A percentile compares a stretch with the other conserved stretches of the same genome.
Evolutionary conservation across 2,888 invertebrate genomes (phyloP).

Genomic region (Drosophila differens): DNA sequence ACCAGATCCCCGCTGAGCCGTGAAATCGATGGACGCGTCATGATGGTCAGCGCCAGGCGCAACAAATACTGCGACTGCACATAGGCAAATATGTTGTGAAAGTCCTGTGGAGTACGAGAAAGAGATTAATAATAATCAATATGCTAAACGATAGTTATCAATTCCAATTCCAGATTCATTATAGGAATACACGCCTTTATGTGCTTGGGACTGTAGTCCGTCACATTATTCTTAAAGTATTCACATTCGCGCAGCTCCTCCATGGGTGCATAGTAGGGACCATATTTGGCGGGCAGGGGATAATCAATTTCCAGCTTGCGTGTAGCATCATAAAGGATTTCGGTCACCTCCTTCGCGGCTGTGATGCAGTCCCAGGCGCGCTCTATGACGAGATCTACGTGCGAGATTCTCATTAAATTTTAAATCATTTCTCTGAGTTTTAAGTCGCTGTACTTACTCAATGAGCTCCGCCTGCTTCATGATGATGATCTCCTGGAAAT

Average conservation of each 20-base stretch:
- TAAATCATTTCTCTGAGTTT: not conserved
- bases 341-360: conserved; percentile 83
- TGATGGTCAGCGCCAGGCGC: conserved; percentile 83
- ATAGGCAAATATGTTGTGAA: conserved; percentile 85
- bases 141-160: not conserved
- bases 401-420: not conserved
- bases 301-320: conserved; percentile 82
- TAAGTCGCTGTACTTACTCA: conserved; percentile 66
- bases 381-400: conserved; percentile 82
- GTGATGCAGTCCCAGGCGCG: conserved; percentile 85
- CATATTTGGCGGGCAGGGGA: conserved; percentile 75
- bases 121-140: not conserved
- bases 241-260: conserved; percentile 84
- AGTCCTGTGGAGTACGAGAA: conserved; percentile 73
- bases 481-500: conserved; percentile 84
- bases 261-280: conserved; percentile 83
- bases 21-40: conserved; percentile 80
- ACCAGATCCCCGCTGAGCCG: conserved; percentile 74
- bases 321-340: conserved; percentile 84
- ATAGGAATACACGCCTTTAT: conserved; percentile 75
- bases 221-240: conserved; percentile 84
- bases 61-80: conserved; percentile 85
- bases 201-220: conserved; percentile 83
- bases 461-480: conserved; percentile 83
- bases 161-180: not conserved